A percentile compares a stretch with the other conserved stretches of the same genome.
These are phyloP conservation scores for Globodera ellingtonae DNA, from an alignment of 1,140 invertebrate genomes.

Conservation along the genomic window DNA sequence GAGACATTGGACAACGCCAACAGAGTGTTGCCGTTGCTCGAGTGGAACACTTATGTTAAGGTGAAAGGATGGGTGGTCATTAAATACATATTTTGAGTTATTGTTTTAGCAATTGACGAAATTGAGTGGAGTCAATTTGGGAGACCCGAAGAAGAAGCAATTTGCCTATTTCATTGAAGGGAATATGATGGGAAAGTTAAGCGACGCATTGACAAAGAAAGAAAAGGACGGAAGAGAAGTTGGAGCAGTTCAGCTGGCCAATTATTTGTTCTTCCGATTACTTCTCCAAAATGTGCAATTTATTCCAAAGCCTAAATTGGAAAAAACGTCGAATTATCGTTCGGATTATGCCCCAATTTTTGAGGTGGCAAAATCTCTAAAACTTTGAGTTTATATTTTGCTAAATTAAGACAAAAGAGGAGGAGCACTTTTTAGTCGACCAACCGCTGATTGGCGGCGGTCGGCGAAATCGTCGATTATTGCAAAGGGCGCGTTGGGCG, in stretches of 20 bases:
- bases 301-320: conserved; percentile 8
- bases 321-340: not conserved
- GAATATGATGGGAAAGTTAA: not conserved
- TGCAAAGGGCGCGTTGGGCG: no score
- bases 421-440: no score
- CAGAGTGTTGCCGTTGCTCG: not conserved
- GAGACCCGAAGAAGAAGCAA: not conserved
- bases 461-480: no score
- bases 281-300: conserved; percentile 23
- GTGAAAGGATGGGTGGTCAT: not conserved
- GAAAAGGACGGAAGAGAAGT: not conserved
- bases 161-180: conserved; percentile 22
- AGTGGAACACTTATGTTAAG: not conserved
- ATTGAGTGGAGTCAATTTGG: not conserved
- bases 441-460: no score
- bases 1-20: not conserved
- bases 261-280: conserved; percentile 31
- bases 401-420: no score
- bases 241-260: conserved; percentile 8
- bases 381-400: no score
- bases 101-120: not conserved
- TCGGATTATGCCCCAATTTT: no score
- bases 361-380: no score
- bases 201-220: not conserved
- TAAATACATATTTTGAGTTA: not conserved